Evolutionary conservation across 2,797 vertebrate genomes (phyloP), one percentile per base, ranked within the genome.

Genomic region (Threskiornis aethiopicus): DNA sequence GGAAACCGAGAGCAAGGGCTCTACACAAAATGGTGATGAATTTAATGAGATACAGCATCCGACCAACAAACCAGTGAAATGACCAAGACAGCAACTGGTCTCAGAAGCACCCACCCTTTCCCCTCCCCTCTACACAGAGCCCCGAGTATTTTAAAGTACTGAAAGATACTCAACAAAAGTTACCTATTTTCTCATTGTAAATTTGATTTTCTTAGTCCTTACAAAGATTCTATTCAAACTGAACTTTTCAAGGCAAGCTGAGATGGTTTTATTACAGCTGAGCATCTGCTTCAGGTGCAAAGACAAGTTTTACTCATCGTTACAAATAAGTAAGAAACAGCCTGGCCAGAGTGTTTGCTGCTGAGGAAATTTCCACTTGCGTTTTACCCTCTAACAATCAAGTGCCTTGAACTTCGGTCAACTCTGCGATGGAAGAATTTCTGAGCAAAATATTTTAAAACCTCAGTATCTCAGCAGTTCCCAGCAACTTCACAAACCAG

Each of bases 1-100:
- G 35, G 42, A 71, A 76, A 44, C 14, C 2, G 3, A 75, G 33
- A 58, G 20, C 31, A 76, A 71, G 33, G 21, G 24, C 35, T 62
- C 52, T 49, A 13, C 17, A 52, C 21, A 69, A 65, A 67, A 64
- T 25, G 9, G 51, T 24, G 15, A 85, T 47, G 21, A 47, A 41
- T 71, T 44, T 35, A 47, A 46, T 5, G 24, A 62, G 42, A 57
- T n/a, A 9, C 31, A 66, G n/a, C 22, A 37, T 18, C 67, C 35
- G 33, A 41, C 24, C 42, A 51, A 20, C 1, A 3, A 83, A 65
- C 11, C 62, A 49, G 10, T 4, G 26, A 46, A 72, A 51, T 1
- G 33, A 61, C 28, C 35, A 14, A 29, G 8, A 31, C 0, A 1
- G 5, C 8, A 26, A 64, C 0, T 20, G 39, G 52, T 17, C 46